These are phyloP conservation scores for Tricholauxania praeusta DNA, from an alignment of 2,888 invertebrate genomes.

Conservation along the genomic window DNA sequence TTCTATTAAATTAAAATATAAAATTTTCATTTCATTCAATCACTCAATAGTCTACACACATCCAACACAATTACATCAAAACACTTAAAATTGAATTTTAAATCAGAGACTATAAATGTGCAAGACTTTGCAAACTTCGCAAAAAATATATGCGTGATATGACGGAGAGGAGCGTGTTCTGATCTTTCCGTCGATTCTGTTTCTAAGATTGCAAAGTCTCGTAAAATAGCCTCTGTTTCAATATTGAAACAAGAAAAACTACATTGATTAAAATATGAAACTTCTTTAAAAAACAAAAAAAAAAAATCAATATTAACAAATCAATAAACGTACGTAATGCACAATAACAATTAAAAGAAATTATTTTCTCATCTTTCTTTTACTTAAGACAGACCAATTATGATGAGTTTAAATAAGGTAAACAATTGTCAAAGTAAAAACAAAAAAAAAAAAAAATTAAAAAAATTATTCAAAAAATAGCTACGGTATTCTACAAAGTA, in stretches of 20 bases:
- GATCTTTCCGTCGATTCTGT: no score
- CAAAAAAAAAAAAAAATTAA: constrained; percentile 38
- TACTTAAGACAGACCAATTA: constrained; percentile 67
- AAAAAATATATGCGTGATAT: no score
- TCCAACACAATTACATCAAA: constrained; percentile 12
- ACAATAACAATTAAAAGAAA: constrained; percentile 61
- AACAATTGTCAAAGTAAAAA: constrained; percentile 57
- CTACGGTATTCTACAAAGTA: constrained; percentile 1
- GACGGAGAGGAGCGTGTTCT: no score
- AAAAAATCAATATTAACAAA: constrained; percentile 17
- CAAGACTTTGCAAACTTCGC: no score
- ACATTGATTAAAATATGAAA: constrained; percentile 14
- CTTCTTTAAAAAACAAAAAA: constrained; percentile 23
- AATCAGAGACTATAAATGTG: no score
- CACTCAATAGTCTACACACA: neutral
- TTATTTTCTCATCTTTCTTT: constrained; percentile 68
- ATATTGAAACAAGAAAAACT: neutral
- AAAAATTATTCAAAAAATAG: constrained; percentile 5
- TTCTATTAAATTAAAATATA: no score
- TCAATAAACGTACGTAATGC: constrained; percentile 31
- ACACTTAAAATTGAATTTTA: neutral
- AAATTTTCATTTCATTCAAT: no score
- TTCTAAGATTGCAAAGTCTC: no score
- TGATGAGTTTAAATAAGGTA: constrained; percentile 67
- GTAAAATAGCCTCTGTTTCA: neutral